Base-by-base conservation (phyloP, 2,888 invertebrate species). In the Tineola bisselliella region DNA sequence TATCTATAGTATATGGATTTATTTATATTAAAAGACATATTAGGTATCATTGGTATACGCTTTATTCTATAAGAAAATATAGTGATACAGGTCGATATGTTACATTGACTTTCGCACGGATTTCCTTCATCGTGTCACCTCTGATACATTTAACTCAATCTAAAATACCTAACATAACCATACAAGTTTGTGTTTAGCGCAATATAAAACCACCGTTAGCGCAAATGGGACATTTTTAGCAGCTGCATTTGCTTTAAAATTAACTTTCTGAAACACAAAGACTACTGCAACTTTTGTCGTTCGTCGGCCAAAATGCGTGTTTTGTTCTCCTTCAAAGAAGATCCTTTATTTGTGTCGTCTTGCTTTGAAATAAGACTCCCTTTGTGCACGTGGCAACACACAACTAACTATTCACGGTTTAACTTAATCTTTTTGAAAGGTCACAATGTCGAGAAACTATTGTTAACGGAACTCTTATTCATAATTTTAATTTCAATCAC, bases 81-180 rank as follows among this genome's bases (percentile, higher is more conserved):
- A n/a, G n/a, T n/a, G n/a, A n/a, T n/a, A n/a, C n/a, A n/a, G n/a
- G n/a, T n/a, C n/a, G n/a, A n/a, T n/a, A n/a, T n/a, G n/a, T n/a
- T n/a, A n/a, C n/a, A n/a, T n/a, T n/a, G n/a, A n/a, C n/a, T n/a
- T n/a, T n/a, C n/a, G n/a, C n/a, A n/a, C n/a, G n/a, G n/a, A n/a
- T n/a, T n/a, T n/a, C n/a, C n/a, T n/a, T n/a, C n/a, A n/a, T n/a
- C n/a, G n/a, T n/a, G n/a, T n/a, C n/a, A n/a, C n/a, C n/a, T n/a
- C n/a, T n/a, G n/a, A n/a, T n/a, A n/a, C n/a, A n/a, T n/a, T n/a
- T n/a, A n/a, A n/a, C n/a, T n/a, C n/a, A n/a, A n/a, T n/a, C n/a
- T 86, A 87, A 86, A 84, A 86, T 84, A 77, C 79, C 84, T 83
- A 83, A 81, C 84, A 82, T 86, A 82, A 84, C 76, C 84, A 76